A percentile compares a stretch with the other conserved stretches of the same genome.
Evolutionary conservation across 2,113 vertebrate genomes (phyloP).

Genomic region (Gallinago jamesoni): DNA sequence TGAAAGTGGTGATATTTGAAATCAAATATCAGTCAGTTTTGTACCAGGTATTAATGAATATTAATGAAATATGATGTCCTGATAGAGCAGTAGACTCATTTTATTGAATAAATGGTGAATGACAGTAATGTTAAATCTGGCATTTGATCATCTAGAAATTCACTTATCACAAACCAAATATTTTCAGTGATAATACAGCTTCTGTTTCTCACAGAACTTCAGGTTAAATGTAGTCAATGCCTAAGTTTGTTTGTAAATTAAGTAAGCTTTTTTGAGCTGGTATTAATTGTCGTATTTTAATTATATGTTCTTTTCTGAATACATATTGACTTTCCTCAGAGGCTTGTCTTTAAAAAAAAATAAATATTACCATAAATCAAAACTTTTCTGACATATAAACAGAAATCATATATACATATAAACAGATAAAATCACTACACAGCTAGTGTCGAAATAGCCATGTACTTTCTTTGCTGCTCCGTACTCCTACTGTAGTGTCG

Average conservation of each 20-base stretch:
- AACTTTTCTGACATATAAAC: neutral
- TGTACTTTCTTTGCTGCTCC: neutral
- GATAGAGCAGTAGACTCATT: neutral
- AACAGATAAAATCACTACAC: neutral
- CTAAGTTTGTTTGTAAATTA: neutral
- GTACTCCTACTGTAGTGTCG: neutral
- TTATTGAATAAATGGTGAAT: neutral
- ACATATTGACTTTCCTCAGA: neutral
- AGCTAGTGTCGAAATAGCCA: neutral
- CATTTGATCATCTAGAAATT: neutral
- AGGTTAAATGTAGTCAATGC: neutral
- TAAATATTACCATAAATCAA: neutral
- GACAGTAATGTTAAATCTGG: neutral
- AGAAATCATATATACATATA: neutral
- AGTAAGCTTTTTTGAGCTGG: neutral
- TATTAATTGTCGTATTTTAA: neutral
- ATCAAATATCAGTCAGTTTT: neutral
- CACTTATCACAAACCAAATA: neutral
- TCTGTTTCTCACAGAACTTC: neutral
- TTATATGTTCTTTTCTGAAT: neutral
- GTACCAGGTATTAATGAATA: neutral
- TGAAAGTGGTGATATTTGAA: neutral
- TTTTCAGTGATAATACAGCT: neutral
- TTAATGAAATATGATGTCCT: neutral
- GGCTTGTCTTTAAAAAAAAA: neutral